Conservation (phyloP, 2,888 invertebrate species). For the Meteorus colon region DNA sequence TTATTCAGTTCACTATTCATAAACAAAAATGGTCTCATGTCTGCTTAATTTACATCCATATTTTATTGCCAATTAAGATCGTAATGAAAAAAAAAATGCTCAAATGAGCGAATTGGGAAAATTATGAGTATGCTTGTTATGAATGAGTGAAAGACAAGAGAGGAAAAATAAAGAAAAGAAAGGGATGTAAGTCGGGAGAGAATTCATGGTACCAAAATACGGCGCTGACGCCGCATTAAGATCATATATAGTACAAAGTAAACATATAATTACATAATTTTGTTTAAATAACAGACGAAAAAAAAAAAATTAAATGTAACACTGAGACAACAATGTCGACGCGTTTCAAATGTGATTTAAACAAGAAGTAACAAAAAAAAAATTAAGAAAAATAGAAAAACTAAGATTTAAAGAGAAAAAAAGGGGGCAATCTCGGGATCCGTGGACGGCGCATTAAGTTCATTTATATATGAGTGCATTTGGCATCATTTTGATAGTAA, state of each 20-base stretch:
- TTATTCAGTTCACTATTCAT: no score
- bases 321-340: conserved; percentile 3
- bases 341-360: conserved; percentile 39
- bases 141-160: conserved; percentile 1
- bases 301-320: conserved; percentile 23
- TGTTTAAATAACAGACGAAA: conserved; percentile 57
- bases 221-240: conserved; percentile 67
- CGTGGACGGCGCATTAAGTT: conserved; percentile 45
- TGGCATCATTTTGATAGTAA: conserved; percentile 13
- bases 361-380: conserved; percentile 47
- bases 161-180: conserved; percentile 31
- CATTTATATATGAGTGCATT: not conserved
- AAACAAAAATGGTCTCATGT: no score
- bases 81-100: conserved; percentile 6
- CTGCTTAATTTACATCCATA: no score
- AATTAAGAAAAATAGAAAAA: conserved; percentile 40
- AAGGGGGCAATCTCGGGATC: conserved; percentile 31
- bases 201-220: conserved; percentile 67
- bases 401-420: conserved; percentile 11
- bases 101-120: conserved; percentile 24
- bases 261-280: conserved; percentile 72
- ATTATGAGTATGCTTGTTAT: not conserved
- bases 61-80: not conserved
- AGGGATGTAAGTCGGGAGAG: conserved; percentile 33
- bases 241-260: conserved; percentile 74